Evolutionary conservation across 2,113 vertebrate species (phyloP).

Genomic region (Engystomops pustulosus): DNA sequence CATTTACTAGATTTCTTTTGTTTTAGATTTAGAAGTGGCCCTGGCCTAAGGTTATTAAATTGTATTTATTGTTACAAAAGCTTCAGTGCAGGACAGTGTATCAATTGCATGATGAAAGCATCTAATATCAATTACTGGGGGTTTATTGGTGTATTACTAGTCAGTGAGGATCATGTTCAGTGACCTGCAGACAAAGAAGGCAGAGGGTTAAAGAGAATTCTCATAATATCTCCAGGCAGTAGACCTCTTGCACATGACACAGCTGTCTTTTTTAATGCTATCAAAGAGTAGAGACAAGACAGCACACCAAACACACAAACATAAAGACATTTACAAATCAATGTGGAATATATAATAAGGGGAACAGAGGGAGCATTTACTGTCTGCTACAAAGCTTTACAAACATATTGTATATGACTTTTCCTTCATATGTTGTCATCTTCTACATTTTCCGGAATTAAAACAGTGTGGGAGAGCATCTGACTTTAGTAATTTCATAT

Average conservation of each 20-base stretch:
- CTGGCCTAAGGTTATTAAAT: neutral
- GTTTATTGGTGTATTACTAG: constrained; percentile 1
- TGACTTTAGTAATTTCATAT: neutral
- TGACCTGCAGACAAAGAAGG: constrained; percentile 31
- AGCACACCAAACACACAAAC: constrained; percentile 54
- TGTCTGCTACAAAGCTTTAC: neutral
- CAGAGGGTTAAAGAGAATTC: constrained; percentile 45
- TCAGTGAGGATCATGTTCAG: neutral
- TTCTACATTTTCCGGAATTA: too few species aligned
- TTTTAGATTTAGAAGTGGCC: neutral
- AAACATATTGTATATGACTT: neutral
- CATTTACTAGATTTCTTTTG: neutral
- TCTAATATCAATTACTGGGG: neutral
- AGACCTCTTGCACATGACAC: constrained; percentile 53
- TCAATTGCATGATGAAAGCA: neutral
- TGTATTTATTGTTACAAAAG: neutral
- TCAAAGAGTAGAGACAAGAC: constrained; percentile 51
- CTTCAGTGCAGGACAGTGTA: neutral
- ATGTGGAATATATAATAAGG: constrained; percentile 29
- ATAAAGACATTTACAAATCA: constrained; percentile 50
- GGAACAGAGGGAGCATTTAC: neutral
- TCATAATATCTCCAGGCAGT: constrained; percentile 42
- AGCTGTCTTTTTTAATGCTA: constrained; percentile 50
- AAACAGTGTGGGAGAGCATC: too few species aligned
- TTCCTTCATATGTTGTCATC: neutral